Evolutionary conservation across 2,113 vertebrate species (phyloP).

Genomic region (Petrocephalus zakoni): DNA sequence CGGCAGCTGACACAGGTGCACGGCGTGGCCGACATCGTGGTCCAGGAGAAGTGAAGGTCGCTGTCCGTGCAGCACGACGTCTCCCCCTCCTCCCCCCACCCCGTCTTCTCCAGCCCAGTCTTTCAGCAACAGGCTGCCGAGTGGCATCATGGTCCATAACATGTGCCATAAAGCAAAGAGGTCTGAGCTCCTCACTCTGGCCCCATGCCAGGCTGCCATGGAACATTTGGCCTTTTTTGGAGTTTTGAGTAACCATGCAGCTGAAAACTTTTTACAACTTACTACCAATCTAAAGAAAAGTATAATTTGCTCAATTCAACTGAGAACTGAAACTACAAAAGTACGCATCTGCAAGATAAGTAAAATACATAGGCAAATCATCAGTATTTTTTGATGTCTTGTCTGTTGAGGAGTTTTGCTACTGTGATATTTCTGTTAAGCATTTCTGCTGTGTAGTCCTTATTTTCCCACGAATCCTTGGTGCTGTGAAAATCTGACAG

Average conservation of each 20-base stretch:
- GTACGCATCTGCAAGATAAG: neutral
- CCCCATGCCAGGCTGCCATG: neutral
- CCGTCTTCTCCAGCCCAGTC: neutral
- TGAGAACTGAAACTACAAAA: neutral
- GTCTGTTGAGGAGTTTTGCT: neutral
- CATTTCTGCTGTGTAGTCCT: neutral
- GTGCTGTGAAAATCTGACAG: neutral
- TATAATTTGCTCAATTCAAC: neutral
- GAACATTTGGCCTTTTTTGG: neutral
- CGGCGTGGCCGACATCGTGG: conserved; percentile 69
- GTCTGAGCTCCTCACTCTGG: neutral
- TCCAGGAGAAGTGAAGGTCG: conserved; percentile 44
- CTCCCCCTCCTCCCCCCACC: neutral
- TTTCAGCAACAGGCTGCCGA: neutral
- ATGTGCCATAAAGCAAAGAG: neutral
- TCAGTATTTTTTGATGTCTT: neutral
- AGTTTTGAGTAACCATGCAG: neutral
- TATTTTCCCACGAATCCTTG: neutral
- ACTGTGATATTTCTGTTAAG: neutral
- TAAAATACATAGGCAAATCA: neutral
- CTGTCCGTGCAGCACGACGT: neutral
- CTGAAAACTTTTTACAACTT: neutral
- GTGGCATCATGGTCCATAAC: neutral
- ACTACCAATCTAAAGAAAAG: neutral
- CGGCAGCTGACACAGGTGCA: conserved; percentile 80